Evolutionary conservation across 1,140 invertebrate species (phyloP).

Genomic region (Eumaeus atala): DNA sequence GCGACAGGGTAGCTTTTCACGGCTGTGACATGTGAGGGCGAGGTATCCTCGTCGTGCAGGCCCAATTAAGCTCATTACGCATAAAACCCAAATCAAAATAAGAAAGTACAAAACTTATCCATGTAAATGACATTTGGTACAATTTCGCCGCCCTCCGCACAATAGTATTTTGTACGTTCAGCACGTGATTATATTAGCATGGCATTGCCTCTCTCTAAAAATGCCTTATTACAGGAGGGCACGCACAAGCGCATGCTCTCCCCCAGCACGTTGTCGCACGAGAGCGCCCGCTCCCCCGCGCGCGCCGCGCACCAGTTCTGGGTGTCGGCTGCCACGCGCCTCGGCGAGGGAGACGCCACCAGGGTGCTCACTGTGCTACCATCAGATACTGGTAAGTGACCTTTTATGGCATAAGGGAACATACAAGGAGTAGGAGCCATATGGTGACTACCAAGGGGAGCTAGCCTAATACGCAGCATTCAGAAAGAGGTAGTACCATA

Average conservation of each 20-base stretch:
- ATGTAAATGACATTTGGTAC: constrained; percentile 92
- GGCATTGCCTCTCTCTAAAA: too few relatives aligned
- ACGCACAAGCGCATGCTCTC: constrained; percentile 81
- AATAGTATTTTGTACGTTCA: constrained; percentile 80
- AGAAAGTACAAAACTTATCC: constrained; percentile 75
- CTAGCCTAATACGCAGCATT: too few relatives aligned
- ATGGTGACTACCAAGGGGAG: too few relatives aligned
- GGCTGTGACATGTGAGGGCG: too few relatives aligned
- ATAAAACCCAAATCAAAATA: too few relatives aligned
- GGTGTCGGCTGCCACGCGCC: constrained; percentile 85
- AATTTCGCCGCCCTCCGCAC: constrained; percentile 85
- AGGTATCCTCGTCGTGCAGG: too few relatives aligned
- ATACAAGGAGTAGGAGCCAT: too few relatives aligned
- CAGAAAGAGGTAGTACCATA: too few relatives aligned
- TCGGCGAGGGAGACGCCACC: constrained; percentile 87
- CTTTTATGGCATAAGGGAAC: too few relatives aligned
- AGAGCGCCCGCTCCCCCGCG: constrained; percentile 82
- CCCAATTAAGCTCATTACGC: too few relatives aligned
- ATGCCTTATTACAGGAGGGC: constrained; percentile 73
- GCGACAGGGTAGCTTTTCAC: too few relatives aligned
- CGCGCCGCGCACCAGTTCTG: constrained; percentile 86
- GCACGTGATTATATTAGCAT: too few relatives aligned
- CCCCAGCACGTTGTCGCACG: constrained; percentile 79
- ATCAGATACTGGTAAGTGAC: constrained; percentile 80
- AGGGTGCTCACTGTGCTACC: constrained; percentile 84